Base-by-base conservation (phyloP, 2,113 vertebrate genomes). In the Condylura cristata region DNA sequence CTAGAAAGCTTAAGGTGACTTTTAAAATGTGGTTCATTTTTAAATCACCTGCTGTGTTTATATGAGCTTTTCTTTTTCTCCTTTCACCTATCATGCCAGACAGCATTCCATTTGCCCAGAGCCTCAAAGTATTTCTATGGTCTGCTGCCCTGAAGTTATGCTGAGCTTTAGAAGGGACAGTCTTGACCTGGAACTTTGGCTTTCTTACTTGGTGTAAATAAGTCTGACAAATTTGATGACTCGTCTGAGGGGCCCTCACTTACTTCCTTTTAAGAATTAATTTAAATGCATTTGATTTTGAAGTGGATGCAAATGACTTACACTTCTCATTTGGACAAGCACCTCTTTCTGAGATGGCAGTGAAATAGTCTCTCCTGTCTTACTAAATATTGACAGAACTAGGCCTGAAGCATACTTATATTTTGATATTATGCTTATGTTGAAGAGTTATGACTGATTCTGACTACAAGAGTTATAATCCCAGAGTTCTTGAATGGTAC, bases 91-190 rank as follows among this genome's bases (percentile, higher is more conserved):
- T 97, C 97, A 92, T 98, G 98, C 97, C 97, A 96, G 96, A 96
- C 94, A 14, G 8, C 98, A 98, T 98, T 98, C 98, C 97, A 91
- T 94, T 96, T 96, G 96, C 97, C 97, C 93, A 96, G 96, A 79
- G 92, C 81, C 96, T 96, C 90, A 84, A 95, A 96, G 91, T 97
- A 86, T 98, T 98, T 97, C 63, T 90, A 97, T 90, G 98, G 83
- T 97, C 97, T 41, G 34, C 92, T 98, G 98, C 97, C 95, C 93
- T 65, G 95, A 63, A 37, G 84, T 93, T 98, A 89, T 8, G 30
- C 90, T 75, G 86, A 93, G 89, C 78, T 92, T 88, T 93, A 94
- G 94, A 92, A 93, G 94, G 70, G 95, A 65, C 89, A 58, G 30
- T 28, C 75, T 93, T 81, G 80, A 53, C 96, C 93, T 97, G 93